Evolutionary conservation across 2,113 vertebrate genomes (phyloP).

Genomic region (rabbit (Oryctolagus cuniculus)): DNA sequence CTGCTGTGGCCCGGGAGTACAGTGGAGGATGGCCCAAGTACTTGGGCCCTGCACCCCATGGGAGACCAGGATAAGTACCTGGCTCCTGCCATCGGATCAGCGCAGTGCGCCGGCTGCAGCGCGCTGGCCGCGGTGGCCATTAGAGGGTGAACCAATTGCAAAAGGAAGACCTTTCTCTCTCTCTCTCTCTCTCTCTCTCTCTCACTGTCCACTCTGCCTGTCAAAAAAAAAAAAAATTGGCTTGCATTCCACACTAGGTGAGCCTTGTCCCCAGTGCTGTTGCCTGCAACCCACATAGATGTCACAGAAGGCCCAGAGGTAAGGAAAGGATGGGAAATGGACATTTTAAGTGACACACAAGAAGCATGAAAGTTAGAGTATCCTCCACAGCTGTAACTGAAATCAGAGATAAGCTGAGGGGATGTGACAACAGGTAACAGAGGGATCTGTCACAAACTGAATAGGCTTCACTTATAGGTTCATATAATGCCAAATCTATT

Average conservation of each 20-base stretch:
- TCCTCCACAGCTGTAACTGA: neutral
- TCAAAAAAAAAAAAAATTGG: too few species aligned
- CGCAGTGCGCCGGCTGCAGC: too few species aligned
- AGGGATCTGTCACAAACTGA: neutral
- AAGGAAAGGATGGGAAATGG: neutral
- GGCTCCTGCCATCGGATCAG: too few species aligned
- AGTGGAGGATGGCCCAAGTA: too few species aligned
- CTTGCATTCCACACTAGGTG: neutral
- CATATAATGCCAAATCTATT: neutral
- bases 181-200: too few species aligned
- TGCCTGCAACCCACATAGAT: neutral
- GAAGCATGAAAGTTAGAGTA: neutral
- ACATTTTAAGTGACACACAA: neutral
- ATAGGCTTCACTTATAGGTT: neutral
- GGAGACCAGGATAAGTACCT: too few species aligned
- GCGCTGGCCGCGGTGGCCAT: too few species aligned
- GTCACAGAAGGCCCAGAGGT: neutral
- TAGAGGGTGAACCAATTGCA: too few species aligned
- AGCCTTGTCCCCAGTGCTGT: neutral
- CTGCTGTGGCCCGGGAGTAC: too few species aligned
- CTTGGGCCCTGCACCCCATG: too few species aligned
- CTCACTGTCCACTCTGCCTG: too few species aligned
- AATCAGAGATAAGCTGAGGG: neutral
- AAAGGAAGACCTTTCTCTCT: too few species aligned
- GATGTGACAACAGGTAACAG: neutral